Conservation (phyloP, 2,797 vertebrate genomes). For the Myiothlypis chrysogaster region DNA sequence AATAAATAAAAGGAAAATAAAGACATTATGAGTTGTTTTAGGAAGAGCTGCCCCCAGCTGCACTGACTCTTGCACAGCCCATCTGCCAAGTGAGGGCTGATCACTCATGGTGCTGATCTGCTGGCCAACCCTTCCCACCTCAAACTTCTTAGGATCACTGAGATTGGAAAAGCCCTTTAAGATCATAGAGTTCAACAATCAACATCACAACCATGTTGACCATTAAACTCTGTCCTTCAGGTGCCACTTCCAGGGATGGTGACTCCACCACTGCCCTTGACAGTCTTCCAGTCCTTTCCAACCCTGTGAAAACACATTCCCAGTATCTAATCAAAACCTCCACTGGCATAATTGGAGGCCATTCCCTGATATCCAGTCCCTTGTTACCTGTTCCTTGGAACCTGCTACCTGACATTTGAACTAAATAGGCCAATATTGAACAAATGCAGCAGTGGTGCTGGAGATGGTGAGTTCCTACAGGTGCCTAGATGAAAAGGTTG, state of each 20-base stretch:
- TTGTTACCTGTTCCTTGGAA: not conserved
- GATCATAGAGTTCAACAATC: not conserved
- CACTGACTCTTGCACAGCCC: not conserved
- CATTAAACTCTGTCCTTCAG: not conserved
- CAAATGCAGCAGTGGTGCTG: not conserved
- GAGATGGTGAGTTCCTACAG: not conserved
- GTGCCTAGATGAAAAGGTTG: not conserved
- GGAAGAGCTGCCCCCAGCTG: not conserved
- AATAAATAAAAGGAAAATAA: slow-evolving; percentile 33
- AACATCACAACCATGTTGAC: not conserved
- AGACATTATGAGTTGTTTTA: not conserved
- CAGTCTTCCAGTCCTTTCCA: not conserved
- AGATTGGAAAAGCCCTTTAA: not conserved
- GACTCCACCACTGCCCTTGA: not conserved
- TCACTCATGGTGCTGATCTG: not conserved
- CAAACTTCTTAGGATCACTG: not conserved
- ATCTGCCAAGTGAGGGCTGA: not conserved
- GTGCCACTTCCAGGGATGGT: not conserved
- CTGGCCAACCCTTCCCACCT: not conserved
- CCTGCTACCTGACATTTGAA: not conserved
- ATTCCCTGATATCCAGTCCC: not conserved
- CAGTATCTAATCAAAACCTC: not conserved
- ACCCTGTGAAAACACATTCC: not conserved
- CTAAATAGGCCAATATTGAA: not conserved
- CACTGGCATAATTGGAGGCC: not conserved